These are phyloP conservation scores for Chelonoidis abingdonii DNA, from an alignment of 2,113 vertebrate species.

Conservation along the genomic window DNA sequence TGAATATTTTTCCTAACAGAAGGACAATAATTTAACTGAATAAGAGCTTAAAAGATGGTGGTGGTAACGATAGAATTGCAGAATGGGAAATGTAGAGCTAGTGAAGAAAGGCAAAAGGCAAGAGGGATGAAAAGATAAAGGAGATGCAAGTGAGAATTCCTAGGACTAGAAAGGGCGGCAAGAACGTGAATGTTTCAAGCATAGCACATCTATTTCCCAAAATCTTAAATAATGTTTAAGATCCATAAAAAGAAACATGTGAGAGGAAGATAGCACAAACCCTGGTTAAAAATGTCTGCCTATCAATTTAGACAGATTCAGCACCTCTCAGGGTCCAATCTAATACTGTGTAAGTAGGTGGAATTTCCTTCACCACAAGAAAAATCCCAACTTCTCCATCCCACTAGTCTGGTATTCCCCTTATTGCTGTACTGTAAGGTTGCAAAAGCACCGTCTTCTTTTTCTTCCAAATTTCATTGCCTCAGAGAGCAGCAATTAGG, in stretches of 20 bases:
- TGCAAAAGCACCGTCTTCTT: constrained; percentile 33
- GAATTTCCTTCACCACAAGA: constrained; percentile 44
- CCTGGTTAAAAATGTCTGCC: background rate
- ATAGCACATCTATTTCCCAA: background rate
- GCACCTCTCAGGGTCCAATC: background rate
- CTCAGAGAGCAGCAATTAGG: background rate
- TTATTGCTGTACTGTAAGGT: background rate
- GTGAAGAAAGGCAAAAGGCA: accelerated
- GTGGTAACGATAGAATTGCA: background rate
- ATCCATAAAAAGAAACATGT: background rate
- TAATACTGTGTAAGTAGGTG: background rate
- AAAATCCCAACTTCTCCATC: constrained; percentile 22
- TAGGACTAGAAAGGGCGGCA: background rate
- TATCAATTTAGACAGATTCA: background rate
- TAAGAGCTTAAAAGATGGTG: background rate
- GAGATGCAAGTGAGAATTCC: background rate
- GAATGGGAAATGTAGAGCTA: background rate
- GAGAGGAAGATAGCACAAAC: too few relatives aligned
- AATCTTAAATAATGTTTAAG: background rate
- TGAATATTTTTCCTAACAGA: background rate
- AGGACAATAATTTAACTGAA: background rate
- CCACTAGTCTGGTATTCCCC: constrained; percentile 55
- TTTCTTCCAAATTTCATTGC: background rate
- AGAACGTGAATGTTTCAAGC: background rate
- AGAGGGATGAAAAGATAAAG: background rate